Percentiles rank a stretch among this genome's conserved stretches.
Conservation (phyloP, 2,797 vertebrate species). For the Schizopygopsis malacanthus region DNA sequence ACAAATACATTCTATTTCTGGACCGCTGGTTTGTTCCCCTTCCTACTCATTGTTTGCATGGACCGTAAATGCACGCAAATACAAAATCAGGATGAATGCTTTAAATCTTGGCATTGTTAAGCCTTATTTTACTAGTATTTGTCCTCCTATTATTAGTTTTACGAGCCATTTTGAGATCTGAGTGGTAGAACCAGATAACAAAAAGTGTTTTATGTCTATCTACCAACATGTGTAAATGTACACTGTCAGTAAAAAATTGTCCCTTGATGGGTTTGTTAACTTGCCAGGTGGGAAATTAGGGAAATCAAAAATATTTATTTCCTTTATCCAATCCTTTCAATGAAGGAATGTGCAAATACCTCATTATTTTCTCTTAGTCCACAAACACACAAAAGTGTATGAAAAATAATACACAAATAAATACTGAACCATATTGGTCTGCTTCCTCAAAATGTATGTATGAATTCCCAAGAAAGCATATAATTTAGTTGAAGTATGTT, state of each 20-base stretch:
- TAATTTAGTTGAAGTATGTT: neutral
- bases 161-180: neutral
- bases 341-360: neutral
- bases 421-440: neutral
- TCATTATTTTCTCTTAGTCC: neutral
- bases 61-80: slow-evolving; percentile 5
- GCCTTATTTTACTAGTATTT: slow-evolving; percentile 6
- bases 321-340: neutral
- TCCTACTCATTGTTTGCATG: slow-evolving; percentile 23
- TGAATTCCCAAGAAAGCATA: neutral
- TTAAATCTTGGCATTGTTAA: slow-evolving; percentile 12
- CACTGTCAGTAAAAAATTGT: neutral
- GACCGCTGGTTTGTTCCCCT: neutral
- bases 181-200: neutral
- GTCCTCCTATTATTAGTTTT: slow-evolving; percentile 14
- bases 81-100: neutral
- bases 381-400: neutral
- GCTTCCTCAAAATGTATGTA: neutral
- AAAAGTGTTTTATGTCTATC: neutral
- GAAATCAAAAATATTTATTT: neutral
- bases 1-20: slow-evolving; percentile 33
- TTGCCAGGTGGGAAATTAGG: neutral
- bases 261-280: neutral
- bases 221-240: neutral
- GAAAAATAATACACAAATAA: neutral